These are phyloP conservation scores for Zosterops hypoxanthus DNA, from an alignment of 2,113 vertebrate genomes.

Conservation along the genomic window DNA sequence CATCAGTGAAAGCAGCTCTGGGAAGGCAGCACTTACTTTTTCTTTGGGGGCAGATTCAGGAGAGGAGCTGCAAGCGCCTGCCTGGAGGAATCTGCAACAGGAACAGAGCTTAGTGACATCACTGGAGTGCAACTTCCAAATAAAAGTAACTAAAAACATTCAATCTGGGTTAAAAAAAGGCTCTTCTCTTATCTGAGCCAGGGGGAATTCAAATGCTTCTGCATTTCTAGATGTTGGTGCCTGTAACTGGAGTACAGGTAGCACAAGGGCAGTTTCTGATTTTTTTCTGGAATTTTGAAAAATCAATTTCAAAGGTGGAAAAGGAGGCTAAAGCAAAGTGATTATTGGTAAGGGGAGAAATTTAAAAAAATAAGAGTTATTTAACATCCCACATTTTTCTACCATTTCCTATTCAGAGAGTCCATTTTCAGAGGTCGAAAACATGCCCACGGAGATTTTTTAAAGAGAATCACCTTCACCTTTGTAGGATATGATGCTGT, in stretches of 20 bases:
- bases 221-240: background rate
- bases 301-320: background rate
- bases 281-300: background rate
- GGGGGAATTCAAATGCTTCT: background rate
- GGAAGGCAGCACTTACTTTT: conserved; percentile 84
- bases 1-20: background rate
- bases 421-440: background rate
- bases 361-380: background rate
- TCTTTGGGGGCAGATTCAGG: conserved; percentile 92
- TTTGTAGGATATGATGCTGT: conserved; percentile 96
- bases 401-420: background rate
- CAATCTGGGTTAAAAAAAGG: background rate
- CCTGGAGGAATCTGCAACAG: conserved; percentile 85
- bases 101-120: background rate
- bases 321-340: background rate
- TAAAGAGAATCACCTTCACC: conserved; percentile 69
- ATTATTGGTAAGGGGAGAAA: background rate
- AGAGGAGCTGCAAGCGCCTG: conserved; percentile 91
- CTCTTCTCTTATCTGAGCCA: background rate
- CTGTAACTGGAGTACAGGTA: accelerated
- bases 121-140: background rate
- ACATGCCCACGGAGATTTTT: background rate
- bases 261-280: background rate
- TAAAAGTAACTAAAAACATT: background rate
- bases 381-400: background rate